Base-by-base conservation (phyloP, 2,113 vertebrate species). In the Phoenicopterus ruber region DNA sequence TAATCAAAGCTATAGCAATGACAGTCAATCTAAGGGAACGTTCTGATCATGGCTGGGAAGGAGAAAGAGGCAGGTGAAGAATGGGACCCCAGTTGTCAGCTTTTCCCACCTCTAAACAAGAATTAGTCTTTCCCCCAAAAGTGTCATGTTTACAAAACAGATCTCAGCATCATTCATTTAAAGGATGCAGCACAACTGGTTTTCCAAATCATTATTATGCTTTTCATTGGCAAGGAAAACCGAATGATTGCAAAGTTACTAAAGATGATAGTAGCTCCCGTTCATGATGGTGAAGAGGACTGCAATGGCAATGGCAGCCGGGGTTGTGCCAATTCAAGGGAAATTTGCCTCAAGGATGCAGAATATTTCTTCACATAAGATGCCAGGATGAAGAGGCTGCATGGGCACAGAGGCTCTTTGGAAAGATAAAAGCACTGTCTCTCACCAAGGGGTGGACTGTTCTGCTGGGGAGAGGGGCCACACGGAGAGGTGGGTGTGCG, bases 361-460 rank as follows among this genome's bases (percentile, higher is more conserved):
- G 46, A 96, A 40, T 66, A 44, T 47, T 50, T 87, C 20, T 73
- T 70, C 49, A 21, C 25, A 12, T 69, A 36, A 42, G 32, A 31
- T 50, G 20, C 15, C 10, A 42, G 25, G 34, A 61, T 57, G 26
- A 29, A 59, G 80, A 59, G 10, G 31, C 50, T 82, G 9, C 31
- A 54, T 0, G 0, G 55, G 20, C 31, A 36, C 0, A 4, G 21
- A 36, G 44, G 40, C 10, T 13, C 11, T 79, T 44, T 54, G 32
- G 47, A 46, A 79, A 49, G 28, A 22, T 13, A 76, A 85, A 88
- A 7, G 32, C 17, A 26, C 9, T 1, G 2, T 11, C 8, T n/a
- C 42, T 36, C 52, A 49, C 5, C 1, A 15, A 66, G 52, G 28
- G 50, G 42, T 26, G 29, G 13, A 19, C 25, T 58, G 7, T 11